Percentiles rank a stretch among this genome's conserved stretches.
Evolutionary conservation across 2,888 invertebrate genomes (phyloP).

Genomic region (Beris chalybata): DNA sequence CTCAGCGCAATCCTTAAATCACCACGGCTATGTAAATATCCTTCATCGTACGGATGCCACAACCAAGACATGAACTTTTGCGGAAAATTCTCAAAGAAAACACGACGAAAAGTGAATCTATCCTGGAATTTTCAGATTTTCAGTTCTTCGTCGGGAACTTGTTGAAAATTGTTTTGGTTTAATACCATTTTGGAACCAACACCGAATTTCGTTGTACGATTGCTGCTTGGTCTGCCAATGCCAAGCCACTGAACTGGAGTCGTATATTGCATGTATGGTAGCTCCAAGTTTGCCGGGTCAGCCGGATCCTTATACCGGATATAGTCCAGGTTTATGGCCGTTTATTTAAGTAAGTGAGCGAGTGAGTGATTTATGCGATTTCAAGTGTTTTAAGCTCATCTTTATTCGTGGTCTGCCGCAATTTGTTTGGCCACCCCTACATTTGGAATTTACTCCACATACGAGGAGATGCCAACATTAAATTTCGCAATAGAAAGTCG

Average conservation of each 20-base stretch:
- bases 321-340: constrained; percentile 1
- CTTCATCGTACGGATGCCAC: neutral
- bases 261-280: neutral
- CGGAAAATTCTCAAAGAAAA: constrained; percentile 7
- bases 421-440: constrained; percentile 27
- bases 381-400: constrained; percentile 28
- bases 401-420: constrained; percentile 32
- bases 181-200: constrained; percentile 2
- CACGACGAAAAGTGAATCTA: constrained; percentile 19
- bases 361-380: constrained; percentile 32
- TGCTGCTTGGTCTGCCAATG: no score
- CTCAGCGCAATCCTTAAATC: constrained; percentile 3
- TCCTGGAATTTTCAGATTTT: constrained; percentile 18
- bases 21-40: neutral
- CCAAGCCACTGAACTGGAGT: neutral
- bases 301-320: neutral
- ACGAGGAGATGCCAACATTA: neutral
- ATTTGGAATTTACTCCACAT: constrained; percentile 2
- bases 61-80: neutral
- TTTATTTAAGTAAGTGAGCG: constrained; percentile 30
- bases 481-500: neutral
- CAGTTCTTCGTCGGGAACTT: constrained; percentile 30
- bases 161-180: constrained; percentile 32
- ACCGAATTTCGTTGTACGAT: neutral
- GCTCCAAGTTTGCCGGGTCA: no score